Base-by-base conservation (phyloP, 2,888 invertebrate species). In the Lycocerus yunnanus region DNA sequence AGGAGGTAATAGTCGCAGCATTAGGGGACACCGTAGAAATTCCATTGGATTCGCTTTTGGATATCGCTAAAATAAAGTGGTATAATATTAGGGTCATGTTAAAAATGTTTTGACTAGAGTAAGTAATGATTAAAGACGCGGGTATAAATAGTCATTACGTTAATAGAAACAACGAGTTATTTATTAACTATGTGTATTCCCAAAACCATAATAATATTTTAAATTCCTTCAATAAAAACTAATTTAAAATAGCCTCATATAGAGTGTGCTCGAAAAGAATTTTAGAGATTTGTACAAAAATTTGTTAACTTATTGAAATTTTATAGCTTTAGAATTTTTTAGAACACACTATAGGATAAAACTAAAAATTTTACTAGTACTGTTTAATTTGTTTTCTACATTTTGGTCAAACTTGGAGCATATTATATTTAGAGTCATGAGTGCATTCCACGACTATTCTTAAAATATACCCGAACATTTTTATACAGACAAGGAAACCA, bases 1-100 rank as follows among this genome's bases (percentile, higher is more conserved):
- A 81, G 1, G 89, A 89, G 1, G 89, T 87, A 71, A 89, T 89
- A n/a, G 85, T 83, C 60, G 84, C 78, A 6, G 83, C 82, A 72
- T 84, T 84, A 9, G 84, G 82, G 3, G 79, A 68, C 15, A 80
- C 77, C 76, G 76, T 73, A 20, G 71, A 43, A 60, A 24, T 24
- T 58, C 69, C 76, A 71, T 74, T 69, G 10, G 72, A 58, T 66
- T 69, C 67, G 11, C 66, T 69, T 24, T 67, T 60, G 9, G 72
- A 20, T 66, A 69, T 18, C 27, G 63, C 75, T 75, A 43, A 21
- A 75, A 75, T 63, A 27, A 3, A 66, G 66, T 27, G 20, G 15
- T 16, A 20, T 43, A n/a, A 43, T 43, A n/a, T 43, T 43, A 43
- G 43, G 43, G 43, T 43, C 43, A 43, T n/a, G 43, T 43, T 43